These are phyloP conservation scores for Octomys mimax DNA, from an alignment of 2,797 vertebrate genomes.

Conservation along the genomic window DNA sequence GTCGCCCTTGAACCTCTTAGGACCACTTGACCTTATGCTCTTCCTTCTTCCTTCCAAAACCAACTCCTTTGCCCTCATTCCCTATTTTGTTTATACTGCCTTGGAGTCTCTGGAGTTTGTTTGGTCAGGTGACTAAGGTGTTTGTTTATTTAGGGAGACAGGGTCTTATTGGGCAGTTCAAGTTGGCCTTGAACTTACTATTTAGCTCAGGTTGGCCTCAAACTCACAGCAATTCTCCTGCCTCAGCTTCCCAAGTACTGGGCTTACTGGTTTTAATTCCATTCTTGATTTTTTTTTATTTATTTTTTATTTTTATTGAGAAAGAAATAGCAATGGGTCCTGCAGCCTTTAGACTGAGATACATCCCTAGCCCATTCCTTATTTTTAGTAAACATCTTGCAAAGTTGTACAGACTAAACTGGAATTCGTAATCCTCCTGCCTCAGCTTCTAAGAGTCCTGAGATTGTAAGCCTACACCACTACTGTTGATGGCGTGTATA, in stretches of 20 bases:
- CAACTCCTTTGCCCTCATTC: not conserved
- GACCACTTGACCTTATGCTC: not conserved
- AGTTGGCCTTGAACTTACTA: not conserved
- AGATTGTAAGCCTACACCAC: not conserved
- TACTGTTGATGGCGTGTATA: no score
- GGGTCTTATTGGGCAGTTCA: not conserved
- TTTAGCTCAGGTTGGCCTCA: not conserved
- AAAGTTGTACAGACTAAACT: not conserved
- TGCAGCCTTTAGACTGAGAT: not conserved
- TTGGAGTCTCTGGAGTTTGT: slow-evolving; percentile 8
- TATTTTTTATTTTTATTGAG: no score
- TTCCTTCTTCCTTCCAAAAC: slow-evolving; percentile 33
- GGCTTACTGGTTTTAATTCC: not conserved
- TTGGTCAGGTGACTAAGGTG: not conserved
- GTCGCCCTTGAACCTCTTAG: not conserved
- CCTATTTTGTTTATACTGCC: not conserved
- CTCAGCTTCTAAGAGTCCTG: not conserved
- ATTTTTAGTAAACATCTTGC: not conserved
- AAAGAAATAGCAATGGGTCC: no score
- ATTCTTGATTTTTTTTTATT: not conserved
- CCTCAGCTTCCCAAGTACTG: not conserved
- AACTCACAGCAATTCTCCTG: not conserved
- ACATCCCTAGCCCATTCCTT: not conserved
- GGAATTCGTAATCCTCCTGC: not conserved
- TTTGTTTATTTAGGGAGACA: not conserved